Evolutionary conservation across 2,797 vertebrate genomes (phyloP).

Genomic region (Lacerta viridis): DNA sequence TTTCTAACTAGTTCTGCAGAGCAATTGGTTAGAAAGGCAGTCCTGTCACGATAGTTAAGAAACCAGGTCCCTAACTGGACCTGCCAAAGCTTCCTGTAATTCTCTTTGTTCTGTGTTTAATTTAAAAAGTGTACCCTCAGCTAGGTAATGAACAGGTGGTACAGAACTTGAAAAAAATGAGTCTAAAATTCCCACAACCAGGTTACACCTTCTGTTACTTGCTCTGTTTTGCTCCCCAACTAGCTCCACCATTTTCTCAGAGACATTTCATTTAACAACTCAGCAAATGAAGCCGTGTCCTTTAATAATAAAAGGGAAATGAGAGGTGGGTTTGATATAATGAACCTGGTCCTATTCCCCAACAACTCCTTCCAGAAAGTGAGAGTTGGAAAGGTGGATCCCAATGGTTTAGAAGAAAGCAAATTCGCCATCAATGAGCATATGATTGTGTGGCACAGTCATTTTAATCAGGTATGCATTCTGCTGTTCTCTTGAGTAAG

Average conservation of each 20-base stretch:
- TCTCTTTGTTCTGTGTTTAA: background rate
- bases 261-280: conserved; percentile 13
- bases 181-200: background rate
- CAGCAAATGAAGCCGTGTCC: background rate
- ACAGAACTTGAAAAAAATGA: background rate
- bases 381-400: background rate
- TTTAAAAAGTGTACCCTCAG: background rate
- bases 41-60: no score
- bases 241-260: conserved; percentile 22
- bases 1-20: no score
- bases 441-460: background rate
- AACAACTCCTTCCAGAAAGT: background rate
- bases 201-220: no score
- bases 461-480: background rate
- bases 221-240: background rate
- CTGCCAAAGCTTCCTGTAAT: background rate
- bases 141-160: no score
- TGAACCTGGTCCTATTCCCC: conserved; percentile 1
- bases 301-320: background rate
- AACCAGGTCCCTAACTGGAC: no score
- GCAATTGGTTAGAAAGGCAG: no score
- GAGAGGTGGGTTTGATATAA: background rate
- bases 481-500: background rate
- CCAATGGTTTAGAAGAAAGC: background rate
- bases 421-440: background rate